These are phyloP conservation scores for Drosophila yakuba DNA, from an alignment of 1,140 invertebrate genomes.

Conservation along the genomic window DNA sequence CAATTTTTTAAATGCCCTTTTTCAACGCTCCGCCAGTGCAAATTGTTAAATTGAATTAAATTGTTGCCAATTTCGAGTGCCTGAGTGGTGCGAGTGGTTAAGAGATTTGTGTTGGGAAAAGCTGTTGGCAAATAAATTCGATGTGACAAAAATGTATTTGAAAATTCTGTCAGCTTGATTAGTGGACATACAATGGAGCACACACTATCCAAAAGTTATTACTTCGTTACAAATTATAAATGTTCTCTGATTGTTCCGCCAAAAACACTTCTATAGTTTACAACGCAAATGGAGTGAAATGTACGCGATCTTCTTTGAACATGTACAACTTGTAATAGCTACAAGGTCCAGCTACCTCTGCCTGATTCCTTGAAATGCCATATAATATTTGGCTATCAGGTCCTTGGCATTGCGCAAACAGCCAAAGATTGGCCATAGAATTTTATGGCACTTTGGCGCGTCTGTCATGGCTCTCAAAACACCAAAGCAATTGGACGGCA, in stretches of 20 bases:
- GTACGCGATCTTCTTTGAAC: background rate
- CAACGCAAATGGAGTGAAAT: too few species aligned
- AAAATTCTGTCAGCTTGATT: constrained; percentile 19
- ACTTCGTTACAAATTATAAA: too few species aligned
- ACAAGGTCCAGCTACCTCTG: background rate
- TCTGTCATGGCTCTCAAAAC: constrained; percentile 46
- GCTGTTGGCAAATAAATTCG: constrained; percentile 24
- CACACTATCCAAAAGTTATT: background rate
- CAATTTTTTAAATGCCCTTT: constrained; percentile 62
- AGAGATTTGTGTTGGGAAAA: constrained; percentile 35
- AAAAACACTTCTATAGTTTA: background rate
- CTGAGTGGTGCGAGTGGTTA: background rate
- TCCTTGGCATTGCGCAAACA: constrained; percentile 69
- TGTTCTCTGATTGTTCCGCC: too few species aligned
- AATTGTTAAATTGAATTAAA: constrained; percentile 78
- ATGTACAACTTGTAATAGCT: background rate
- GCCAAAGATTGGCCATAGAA: constrained; percentile 77
- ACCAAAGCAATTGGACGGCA: constrained; percentile 74
- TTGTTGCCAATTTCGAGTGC: constrained; percentile 61
- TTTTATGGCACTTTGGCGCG: constrained; percentile 71
- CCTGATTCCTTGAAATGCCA: background rate
- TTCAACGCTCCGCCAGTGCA: constrained; percentile 17
- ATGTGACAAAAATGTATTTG: constrained; percentile 1
- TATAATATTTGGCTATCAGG: constrained; percentile 56
- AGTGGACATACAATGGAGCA: background rate